Conservation (phyloP, 2,113 vertebrate species). For the Morphnarchus princeps region DNA sequence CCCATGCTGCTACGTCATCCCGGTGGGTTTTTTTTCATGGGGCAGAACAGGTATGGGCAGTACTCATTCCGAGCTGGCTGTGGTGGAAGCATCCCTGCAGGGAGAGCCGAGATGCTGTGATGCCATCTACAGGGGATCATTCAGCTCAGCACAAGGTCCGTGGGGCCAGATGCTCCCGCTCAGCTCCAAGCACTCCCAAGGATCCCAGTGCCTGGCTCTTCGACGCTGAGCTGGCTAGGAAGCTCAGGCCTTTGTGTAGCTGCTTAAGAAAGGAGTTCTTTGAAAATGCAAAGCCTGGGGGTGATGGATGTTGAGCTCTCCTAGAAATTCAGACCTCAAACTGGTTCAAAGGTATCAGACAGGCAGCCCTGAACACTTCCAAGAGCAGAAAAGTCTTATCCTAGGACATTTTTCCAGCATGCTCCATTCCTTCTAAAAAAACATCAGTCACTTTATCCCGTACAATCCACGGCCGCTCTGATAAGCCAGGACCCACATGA, state of each 20-base stretch:
- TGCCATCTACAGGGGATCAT: constrained; percentile 10
- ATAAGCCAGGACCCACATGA: neutral
- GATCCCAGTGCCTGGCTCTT: neutral
- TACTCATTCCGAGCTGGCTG: fast-evolving
- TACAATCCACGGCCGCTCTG: fast-evolving
- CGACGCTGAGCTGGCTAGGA: fast-evolving
- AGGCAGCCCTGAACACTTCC: neutral
- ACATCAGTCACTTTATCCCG: no score
- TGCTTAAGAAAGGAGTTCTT: neutral
- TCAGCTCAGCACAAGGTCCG: neutral
- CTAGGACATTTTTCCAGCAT: neutral
- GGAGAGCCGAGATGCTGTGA: neutral
- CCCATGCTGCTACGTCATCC: no score
- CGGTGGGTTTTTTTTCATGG: neutral
- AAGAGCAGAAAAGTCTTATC: neutral
- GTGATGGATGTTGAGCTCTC: neutral
- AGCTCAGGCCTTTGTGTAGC: neutral
- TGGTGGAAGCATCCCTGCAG: neutral
- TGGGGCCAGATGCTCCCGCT: neutral
- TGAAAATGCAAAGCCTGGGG: neutral
- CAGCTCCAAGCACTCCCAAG: neutral
- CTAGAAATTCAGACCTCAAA: neutral
- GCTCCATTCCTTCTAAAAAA: neutral
- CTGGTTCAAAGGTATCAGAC: neutral
- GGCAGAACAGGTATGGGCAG: fast-evolving